Conservation (phyloP, 2,797 vertebrate species). For the Buceros bicornis region DNA sequence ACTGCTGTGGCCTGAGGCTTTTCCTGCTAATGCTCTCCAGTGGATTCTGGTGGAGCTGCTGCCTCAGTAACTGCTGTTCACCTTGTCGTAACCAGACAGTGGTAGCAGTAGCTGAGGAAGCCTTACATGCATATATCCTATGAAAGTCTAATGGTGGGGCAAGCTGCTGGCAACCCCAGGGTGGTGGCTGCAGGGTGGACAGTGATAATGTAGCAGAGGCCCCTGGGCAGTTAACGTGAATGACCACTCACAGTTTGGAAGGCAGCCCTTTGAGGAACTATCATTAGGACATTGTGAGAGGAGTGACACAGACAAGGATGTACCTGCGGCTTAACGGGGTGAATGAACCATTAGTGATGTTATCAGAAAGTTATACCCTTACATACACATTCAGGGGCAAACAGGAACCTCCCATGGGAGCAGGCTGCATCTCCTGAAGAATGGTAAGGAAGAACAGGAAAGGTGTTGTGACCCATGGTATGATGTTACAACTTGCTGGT, state of each 20-base stretch:
- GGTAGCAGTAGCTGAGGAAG: not conserved
- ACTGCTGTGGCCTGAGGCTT: not conserved
- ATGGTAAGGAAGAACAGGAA: not conserved
- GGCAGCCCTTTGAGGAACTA: not conserved
- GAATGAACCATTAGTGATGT: not conserved
- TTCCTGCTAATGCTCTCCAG: not conserved
- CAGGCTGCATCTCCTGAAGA: not conserved
- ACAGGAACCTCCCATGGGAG: rapidly evolving
- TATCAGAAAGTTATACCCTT: not conserved
- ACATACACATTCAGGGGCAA: not conserved
- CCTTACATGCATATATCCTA: rapidly evolving
- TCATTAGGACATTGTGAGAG: rapidly evolving
- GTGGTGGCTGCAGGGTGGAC: not conserved
- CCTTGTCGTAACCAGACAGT: not conserved
- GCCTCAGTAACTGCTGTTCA: not conserved
- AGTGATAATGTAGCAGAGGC: not conserved
- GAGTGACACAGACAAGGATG: not conserved
- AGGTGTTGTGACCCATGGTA: not conserved
- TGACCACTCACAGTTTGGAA: not conserved
- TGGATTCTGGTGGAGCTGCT: not conserved
- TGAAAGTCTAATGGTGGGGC: not conserved
- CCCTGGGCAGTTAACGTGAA: not conserved
- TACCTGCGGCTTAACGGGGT: not conserved
- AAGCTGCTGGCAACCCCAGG: not conserved
- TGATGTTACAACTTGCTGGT: not conserved